Conservation (phyloP, 2,888 invertebrate species). For the Agriopis aurantiaria region DNA sequence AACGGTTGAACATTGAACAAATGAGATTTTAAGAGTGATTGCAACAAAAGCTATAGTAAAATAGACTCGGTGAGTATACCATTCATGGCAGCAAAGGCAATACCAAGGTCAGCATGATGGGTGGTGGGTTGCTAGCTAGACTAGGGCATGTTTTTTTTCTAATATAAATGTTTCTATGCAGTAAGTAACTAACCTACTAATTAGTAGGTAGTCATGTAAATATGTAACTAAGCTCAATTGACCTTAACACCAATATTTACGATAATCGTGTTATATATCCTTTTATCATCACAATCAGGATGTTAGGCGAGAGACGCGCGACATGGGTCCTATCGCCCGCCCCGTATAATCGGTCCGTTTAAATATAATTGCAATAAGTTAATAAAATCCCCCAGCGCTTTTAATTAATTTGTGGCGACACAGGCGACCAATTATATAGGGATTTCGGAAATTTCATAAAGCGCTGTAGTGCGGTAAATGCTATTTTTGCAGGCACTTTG, state of each 20-base stretch:
- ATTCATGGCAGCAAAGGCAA: too few relatives aligned
- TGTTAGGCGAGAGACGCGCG: background rate
- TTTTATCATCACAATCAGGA: background rate
- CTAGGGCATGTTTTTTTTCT: too few relatives aligned
- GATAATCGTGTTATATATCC: background rate
- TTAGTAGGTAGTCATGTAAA: background rate
- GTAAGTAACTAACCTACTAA: background rate
- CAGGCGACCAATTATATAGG: slow-evolving; percentile 75
- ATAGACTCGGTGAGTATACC: too few relatives aligned
- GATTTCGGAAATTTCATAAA: slow-evolving; percentile 74
- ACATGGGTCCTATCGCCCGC: slow-evolving; percentile 45
- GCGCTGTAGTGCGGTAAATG: slow-evolving; percentile 59
- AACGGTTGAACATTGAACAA: too few relatives aligned
- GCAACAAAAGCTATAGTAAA: too few relatives aligned
- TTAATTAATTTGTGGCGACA: slow-evolving; percentile 81
- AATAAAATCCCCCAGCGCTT: slow-evolving; percentile 77
- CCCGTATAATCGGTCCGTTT: slow-evolving; percentile 72
- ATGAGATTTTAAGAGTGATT: too few relatives aligned
- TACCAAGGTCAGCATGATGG: too few relatives aligned
- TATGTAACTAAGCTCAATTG: background rate
- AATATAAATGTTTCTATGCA: background rate
- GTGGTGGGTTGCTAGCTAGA: too few relatives aligned
- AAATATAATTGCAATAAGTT: slow-evolving; percentile 84
- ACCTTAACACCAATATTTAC: background rate
- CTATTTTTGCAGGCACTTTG: slow-evolving; percentile 60